Evolutionary conservation across 1,140 invertebrate species (phyloP), one percentile per base, ranked within the genome.

Genomic region (Teleopsis dalmanni): DNA sequence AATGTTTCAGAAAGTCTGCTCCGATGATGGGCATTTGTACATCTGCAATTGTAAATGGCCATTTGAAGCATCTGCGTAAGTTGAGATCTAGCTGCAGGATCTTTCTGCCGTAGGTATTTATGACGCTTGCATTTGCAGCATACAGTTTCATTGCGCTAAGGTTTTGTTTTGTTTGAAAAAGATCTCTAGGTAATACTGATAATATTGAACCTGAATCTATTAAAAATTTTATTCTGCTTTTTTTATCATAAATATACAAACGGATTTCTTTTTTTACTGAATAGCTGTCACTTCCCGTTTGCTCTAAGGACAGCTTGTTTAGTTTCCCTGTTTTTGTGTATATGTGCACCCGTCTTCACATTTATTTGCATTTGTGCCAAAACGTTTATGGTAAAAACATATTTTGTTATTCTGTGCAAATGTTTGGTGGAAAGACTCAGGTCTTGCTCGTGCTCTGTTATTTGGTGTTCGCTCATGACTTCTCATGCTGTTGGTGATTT

Each of bases 261-360:
- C n/a, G n/a, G n/a, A n/a, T n/a, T n/a, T n/a, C n/a, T n/a, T n/a
- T n/a, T n/a, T n/a, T n/a, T n/a, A n/a, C n/a, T n/a, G n/a, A n/a
- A n/a, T n/a, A 10, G 42, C 42, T 44, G 42, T 22, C 29, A 19
- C 42, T 29, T 33, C 31, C 14, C n/a, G 42, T 16, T n/a, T 45
- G 31, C 23, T 27, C 22, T 45, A 29, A 34, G 16, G 29, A 45
- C 29, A 45, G 14, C 29, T 19, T 6, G 13, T 16, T 21, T 45
- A 33, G 42, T 45, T 45, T 45, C 34, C 23, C 40, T n/a, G n/a
- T n/a, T n/a, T n/a, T 26, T n/a, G n/a, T n/a, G n/a, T n/a, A n/a
- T n/a, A n/a, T n/a, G n/a, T n/a, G n/a, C n/a, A n/a, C n/a, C n/a
- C n/a, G n/a, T n/a, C n/a, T n/a, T n/a, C n/a, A n/a, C n/a, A n/a